These are phyloP conservation scores for Athene cunicularia DNA, from an alignment of 2,113 vertebrate genomes.

Conservation along the genomic window DNA sequence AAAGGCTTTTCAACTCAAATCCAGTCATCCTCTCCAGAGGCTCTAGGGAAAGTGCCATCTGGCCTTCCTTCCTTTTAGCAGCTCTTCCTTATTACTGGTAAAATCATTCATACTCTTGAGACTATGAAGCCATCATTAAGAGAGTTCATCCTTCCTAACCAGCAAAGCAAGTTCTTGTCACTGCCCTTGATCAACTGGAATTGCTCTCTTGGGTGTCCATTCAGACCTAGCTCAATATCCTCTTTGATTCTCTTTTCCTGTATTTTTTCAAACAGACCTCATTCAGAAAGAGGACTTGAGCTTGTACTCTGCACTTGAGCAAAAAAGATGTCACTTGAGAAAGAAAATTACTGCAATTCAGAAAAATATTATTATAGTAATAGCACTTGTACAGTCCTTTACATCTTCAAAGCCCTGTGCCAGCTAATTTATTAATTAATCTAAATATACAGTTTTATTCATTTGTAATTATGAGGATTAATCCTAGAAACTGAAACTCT, in stretches of 20 bases:
- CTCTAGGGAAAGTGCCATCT: neutral
- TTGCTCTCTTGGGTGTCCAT: neutral
- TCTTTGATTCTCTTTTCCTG: neutral
- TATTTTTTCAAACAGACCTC: neutral
- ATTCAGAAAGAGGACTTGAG: neutral
- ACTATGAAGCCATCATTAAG: neutral
- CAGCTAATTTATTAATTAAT: conserved; percentile 27
- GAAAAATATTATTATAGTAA: conserved; percentile 25
- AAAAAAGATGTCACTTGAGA: neutral
- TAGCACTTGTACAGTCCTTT: neutral
- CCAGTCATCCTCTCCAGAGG: neutral
- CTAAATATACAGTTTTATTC: neutral
- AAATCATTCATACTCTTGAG: conserved; percentile 12
- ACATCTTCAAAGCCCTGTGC: neutral
- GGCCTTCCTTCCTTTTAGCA: neutral
- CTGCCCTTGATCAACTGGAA: conserved; percentile 4
- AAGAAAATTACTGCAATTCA: neutral
- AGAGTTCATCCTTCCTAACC: neutral
- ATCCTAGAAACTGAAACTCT: neutral
- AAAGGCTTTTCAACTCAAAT: conserved; percentile 34
- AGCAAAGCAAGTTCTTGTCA: neutral
- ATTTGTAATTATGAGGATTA: neutral
- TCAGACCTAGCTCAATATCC: neutral
- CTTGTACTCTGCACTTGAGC: neutral
- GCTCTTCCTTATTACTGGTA: conserved; percentile 8